phyloP scores from a whole-genome alignment of 2,888 invertebrate species.

The Ophioninae sp. region DNA sequence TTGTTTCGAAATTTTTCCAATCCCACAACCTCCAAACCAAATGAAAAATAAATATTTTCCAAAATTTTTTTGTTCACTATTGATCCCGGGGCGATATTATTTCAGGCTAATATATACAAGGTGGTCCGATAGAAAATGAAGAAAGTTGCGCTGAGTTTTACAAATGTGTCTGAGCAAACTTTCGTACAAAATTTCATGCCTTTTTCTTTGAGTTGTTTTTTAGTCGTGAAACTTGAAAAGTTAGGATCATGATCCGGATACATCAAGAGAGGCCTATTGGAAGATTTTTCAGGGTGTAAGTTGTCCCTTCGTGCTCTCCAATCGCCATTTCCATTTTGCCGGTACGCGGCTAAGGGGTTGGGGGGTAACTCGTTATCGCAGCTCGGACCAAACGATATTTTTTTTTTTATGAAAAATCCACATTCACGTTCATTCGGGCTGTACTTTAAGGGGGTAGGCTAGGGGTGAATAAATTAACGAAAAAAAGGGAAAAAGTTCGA shows the following conservation, averaged over 20 bases:
- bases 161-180: neutral
- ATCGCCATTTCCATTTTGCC: slow-evolving; percentile 12
- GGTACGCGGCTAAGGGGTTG: neutral
- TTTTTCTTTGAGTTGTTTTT: neutral
- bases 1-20: no score
- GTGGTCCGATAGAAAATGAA: neutral
- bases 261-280: slow-evolving; percentile 7
- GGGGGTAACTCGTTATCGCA: neutral
- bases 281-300: slow-evolving; percentile 3
- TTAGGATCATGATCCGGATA: slow-evolving; percentile 9
- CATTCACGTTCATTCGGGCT: neutral
- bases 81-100: neutral
- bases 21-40: no score
- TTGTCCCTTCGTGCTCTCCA: neutral
- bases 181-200: slow-evolving; percentile 1
- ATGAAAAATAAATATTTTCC: no score
- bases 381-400: neutral
- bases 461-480: neutral
- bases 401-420: neutral
- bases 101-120: neutral
- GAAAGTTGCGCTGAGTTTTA: neutral
- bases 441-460: neutral
- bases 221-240: slow-evolving; percentile 8
- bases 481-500: neutral
- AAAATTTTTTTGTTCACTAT: neutral